Base-by-base conservation (phyloP, 2,888 invertebrate genomes). In the Troilus luridus region DNA sequence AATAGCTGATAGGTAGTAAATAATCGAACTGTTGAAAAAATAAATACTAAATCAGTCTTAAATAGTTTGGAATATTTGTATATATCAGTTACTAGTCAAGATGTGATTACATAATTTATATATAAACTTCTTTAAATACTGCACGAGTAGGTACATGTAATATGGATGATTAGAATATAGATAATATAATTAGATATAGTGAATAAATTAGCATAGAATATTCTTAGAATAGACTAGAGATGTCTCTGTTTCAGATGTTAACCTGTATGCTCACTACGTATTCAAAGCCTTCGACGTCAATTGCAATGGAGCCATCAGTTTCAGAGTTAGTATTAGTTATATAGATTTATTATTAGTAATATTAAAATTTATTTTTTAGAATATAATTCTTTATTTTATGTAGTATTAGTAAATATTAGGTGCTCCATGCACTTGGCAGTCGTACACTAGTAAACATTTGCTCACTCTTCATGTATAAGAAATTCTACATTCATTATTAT, bases 281-380 rank as follows among this genome's bases (percentile, higher is more conserved):
- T 99, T 99, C 96, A 98, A 98, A 95, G 98, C 99, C 93, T 99
- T 99, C 94, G 99, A 99, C 95, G 98, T 98, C 93, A 98, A 99
- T 95, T 97, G 98, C 95, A 98, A 97, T 94, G 99, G 99, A 92
- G 97, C 98, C 94, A 98, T 99, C 95, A 99, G 98, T 95, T 99
- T 99, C 95, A 97, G 98, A 96, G 99, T 99, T 95, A 97, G 96
- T 96, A 91, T 81, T 77, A 81, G 77, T 19, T 77, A 7, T 56
- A 81, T 81, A 81, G 54, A 56, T 54, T 64, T 64, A 64, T 64
- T 64, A 11, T 19, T 64, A 67, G n/a, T 54, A 21, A 54, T 54
- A 81, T 81, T 3, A 1, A 72, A 27, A 72, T 67, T 77, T 77
- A 77, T 27, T 77, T 81, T 81, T 21, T 56, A 81, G 81, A 21